Evolutionary conservation across 2,888 invertebrate species (phyloP).

Genomic region (Ctena decussata): DNA sequence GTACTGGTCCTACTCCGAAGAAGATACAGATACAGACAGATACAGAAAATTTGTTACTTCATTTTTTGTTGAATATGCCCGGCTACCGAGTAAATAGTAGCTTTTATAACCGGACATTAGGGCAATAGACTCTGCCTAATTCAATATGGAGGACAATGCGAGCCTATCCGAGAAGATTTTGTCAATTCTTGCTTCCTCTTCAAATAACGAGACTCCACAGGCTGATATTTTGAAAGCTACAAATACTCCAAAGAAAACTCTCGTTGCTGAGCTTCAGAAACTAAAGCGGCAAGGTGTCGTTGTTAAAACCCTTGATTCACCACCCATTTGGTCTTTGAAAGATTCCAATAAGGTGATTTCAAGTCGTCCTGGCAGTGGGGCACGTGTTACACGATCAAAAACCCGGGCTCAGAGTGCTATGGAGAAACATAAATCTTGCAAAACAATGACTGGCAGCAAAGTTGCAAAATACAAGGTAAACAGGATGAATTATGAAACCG

Average conservation of each 20-base stretch:
- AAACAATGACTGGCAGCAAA: not conserved
- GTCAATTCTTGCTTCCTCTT: not conserved
- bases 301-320: slow-evolving; percentile 39
- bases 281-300: slow-evolving; percentile 38
- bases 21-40: too few relatives aligned
- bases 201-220: not conserved
- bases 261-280: slow-evolving; percentile 53
- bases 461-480: not conserved
- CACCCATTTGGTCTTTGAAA: slow-evolving; percentile 57
- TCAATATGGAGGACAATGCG: not conserved
- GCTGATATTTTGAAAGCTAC: slow-evolving; percentile 47
- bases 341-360: not conserved
- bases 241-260: slow-evolving; percentile 42
- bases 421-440: not conserved
- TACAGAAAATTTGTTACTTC: too few relatives aligned
- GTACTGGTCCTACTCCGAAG: too few relatives aligned
- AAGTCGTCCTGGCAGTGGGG: not conserved
- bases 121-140: too few relatives aligned
- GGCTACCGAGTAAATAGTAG: too few relatives aligned
- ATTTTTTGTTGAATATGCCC: too few relatives aligned
- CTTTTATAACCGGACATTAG: too few relatives aligned
- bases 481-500: not conserved
- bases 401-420: not conserved
- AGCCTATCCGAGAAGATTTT: not conserved
- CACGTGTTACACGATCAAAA: not conserved